Evolutionary conservation across 2,797 vertebrate genomes (phyloP).

Genomic region (Hippocampus kuda): DNA sequence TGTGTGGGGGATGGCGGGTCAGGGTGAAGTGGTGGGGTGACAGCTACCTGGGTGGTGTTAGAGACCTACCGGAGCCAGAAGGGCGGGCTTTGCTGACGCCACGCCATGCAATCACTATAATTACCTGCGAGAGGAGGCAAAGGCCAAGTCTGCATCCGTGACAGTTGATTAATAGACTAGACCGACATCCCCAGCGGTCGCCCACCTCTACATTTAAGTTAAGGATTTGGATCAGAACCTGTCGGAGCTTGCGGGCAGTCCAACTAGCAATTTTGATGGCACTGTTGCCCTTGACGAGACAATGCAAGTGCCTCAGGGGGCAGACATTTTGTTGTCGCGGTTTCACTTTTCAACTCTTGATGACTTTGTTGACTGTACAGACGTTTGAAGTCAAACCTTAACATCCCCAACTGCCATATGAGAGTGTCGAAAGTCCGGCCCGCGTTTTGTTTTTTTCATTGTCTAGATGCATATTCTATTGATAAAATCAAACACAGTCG

Average conservation of each 20-base stretch:
- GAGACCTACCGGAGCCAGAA: conserved; percentile 42
- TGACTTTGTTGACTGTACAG: not conserved
- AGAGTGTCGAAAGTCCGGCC: too few relatives aligned
- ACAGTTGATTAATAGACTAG: conserved; percentile 63
- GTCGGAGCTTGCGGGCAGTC: conserved; percentile 35
- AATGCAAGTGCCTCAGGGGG: conserved; percentile 5
- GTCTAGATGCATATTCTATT: too few relatives aligned
- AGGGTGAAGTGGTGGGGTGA: conserved; percentile 48
- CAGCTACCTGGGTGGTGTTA: conserved; percentile 62
- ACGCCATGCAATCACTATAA: conserved; percentile 60
- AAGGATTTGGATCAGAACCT: conserved; percentile 40
- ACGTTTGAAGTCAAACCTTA: not conserved
- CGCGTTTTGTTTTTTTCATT: too few relatives aligned
- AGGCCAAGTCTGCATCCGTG: conserved; percentile 51
- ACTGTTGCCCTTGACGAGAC: conserved; percentile 33
- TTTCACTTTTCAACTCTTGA: conserved; percentile 12
- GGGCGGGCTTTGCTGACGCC: conserved; percentile 54
- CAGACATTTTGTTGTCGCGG: conserved; percentile 18
- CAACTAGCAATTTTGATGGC: conserved; percentile 41
- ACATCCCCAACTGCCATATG: too few relatives aligned
- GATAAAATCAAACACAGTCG: too few relatives aligned
- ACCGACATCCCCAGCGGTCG: conserved; percentile 37
- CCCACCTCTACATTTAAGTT: conserved; percentile 38
- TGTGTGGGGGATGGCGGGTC: conserved; percentile 37
- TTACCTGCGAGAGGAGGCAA: conserved; percentile 45